Percentiles rank a stretch among this genome's conserved stretches.
These are phyloP conservation scores for Trichonephila clavipes DNA, from an alignment of 1,140 invertebrate genomes.

Conservation along the genomic window DNA sequence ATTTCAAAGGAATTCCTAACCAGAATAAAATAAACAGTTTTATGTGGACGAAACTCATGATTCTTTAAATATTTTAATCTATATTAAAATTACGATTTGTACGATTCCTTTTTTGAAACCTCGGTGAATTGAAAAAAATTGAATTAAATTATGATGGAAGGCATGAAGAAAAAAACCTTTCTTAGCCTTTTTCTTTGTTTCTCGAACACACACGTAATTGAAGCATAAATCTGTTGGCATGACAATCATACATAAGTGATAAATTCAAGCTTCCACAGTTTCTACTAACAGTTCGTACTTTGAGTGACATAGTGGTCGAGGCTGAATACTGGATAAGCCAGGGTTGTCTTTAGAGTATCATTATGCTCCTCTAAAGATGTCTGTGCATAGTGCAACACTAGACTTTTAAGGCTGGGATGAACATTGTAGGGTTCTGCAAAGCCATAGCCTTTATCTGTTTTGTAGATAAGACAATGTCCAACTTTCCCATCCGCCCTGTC, in stretches of 20 bases:
- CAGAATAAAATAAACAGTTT: too few relatives aligned
- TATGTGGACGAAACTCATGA: too few relatives aligned
- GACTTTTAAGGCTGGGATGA: conserved; percentile 89
- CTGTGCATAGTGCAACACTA: conserved; percentile 95
- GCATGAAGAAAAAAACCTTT: not conserved
- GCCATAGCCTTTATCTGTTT: conserved; percentile 92
- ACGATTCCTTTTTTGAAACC: too few relatives aligned
- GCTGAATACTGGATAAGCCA: conserved; percentile 87
- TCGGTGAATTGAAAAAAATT: not conserved
- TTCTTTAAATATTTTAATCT: too few relatives aligned
- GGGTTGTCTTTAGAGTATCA: conserved; percentile 90
- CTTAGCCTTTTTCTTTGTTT: not conserved
- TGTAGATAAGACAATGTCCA: conserved; percentile 95
- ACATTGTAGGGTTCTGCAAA: conserved; percentile 97
- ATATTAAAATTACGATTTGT: too few relatives aligned
- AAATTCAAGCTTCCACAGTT: not conserved
- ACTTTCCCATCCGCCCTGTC: conserved; percentile 87
- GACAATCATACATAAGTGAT: not conserved
- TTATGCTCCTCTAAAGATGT: conserved; percentile 98
- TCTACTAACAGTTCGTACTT: conserved; percentile 59
- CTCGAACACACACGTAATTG: conserved; percentile 11
- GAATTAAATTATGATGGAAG: not conserved
- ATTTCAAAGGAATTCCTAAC: too few relatives aligned
- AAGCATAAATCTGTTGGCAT: not conserved
- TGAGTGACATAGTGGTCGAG: conserved; percentile 64